Evolutionary conservation across 2,797 vertebrate species (phyloP).

Genomic region (Phylloscopus collybita): DNA sequence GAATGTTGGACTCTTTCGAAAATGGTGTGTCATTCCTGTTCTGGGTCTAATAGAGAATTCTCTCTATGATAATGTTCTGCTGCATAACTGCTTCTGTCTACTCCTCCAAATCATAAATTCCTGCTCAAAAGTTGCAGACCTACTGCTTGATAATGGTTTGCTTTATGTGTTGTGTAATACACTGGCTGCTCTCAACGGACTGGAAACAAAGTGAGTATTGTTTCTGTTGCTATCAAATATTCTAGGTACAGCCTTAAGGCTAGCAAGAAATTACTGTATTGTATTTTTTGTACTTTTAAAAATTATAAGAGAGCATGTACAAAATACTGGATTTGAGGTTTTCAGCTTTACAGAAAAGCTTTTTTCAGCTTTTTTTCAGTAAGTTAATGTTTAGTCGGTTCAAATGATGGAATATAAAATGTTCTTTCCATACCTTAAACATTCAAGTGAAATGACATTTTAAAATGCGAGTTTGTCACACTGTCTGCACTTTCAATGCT

Average conservation of each 20-base stretch:
- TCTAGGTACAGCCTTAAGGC: neutral
- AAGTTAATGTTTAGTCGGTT: neutral
- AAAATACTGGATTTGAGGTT: neutral
- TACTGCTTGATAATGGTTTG: constrained; percentile 95
- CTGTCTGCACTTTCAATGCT: neutral
- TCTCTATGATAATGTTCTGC: constrained; percentile 89
- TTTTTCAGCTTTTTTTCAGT: neutral
- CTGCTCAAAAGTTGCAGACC: constrained; percentile 94
- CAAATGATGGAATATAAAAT: neutral
- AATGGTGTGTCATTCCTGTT: constrained; percentile 92
- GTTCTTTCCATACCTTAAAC: neutral
- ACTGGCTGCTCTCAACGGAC: constrained; percentile 91
- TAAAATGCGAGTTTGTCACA: neutral
- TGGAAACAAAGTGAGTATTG: constrained; percentile 90
- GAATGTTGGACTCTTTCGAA: constrained; percentile 89
- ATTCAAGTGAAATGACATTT: neutral
- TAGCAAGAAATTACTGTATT: neutral
- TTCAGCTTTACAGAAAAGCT: neutral
- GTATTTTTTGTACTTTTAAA: neutral
- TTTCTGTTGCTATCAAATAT: neutral
- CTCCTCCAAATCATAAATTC: constrained; percentile 94
- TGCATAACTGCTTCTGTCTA: constrained; percentile 91
- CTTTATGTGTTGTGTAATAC: constrained; percentile 97
- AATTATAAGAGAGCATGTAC: neutral
- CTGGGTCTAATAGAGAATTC: constrained; percentile 96